Evolutionary conservation across 2,797 vertebrate genomes (phyloP).

Genomic region (Hemibagrus guttatus): DNA sequence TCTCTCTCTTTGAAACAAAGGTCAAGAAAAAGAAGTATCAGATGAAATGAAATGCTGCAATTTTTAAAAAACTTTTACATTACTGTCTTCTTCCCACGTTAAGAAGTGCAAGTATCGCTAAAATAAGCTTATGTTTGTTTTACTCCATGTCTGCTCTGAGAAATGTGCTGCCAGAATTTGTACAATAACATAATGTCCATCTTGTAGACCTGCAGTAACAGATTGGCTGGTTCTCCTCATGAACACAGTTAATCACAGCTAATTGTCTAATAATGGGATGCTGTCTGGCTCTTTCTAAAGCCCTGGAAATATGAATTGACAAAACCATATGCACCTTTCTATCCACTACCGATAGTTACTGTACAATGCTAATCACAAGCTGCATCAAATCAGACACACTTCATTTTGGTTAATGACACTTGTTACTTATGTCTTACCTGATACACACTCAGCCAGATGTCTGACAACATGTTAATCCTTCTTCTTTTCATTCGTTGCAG

Average conservation of each 20-base stretch:
- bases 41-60: background rate
- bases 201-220: background rate
- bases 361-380: background rate
- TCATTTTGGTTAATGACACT: background rate
- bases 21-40: background rate
- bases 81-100: background rate
- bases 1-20: background rate
- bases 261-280: slow-evolving; percentile 22
- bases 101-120: background rate
- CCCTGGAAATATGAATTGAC: background rate
- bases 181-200: background rate
- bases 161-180: background rate
- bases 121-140: background rate
- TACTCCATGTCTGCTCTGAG: background rate
- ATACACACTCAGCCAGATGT: background rate
- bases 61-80: background rate
- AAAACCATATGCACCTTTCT: slow-evolving; percentile 15
- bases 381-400: background rate
- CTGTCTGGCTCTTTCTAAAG: slow-evolving; percentile 7
- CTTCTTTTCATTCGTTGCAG: background rate
- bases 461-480: background rate
- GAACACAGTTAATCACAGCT: slow-evolving; percentile 14
- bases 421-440: background rate
- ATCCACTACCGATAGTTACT: background rate
- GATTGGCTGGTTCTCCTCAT: slow-evolving; percentile 15